These are phyloP conservation scores for Danio tinwini DNA, from an alignment of 2,797 vertebrate genomes.

Conservation along the genomic window DNA sequence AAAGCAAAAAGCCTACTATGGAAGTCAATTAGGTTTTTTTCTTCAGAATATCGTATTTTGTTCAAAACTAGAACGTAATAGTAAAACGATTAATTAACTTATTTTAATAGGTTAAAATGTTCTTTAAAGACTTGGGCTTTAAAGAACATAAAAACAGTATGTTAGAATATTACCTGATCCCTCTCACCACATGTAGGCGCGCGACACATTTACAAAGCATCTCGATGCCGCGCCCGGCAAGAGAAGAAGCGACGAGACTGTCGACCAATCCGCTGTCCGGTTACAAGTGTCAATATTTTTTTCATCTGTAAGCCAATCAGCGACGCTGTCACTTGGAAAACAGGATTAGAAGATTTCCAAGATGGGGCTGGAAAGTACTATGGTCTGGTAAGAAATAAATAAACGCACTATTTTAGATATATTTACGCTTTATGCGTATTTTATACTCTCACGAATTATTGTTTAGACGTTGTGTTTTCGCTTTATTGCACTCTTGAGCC, in stretches of 20 bases:
- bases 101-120: too few relatives aligned
- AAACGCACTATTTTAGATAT: neutral
- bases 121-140: too few relatives aligned
- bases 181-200: neutral
- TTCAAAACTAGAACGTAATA: too few relatives aligned
- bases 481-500: neutral
- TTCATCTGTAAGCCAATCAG: conserved; percentile 70
- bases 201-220: neutral
- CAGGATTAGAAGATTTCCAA: conserved; percentile 79
- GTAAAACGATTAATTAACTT: too few relatives aligned
- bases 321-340: conserved; percentile 55
- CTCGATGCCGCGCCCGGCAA: neutral
- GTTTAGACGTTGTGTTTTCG: neutral
- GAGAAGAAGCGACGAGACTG: neutral
- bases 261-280: conserved; percentile 65
- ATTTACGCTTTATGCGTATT: neutral
- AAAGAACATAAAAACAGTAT: too few relatives aligned
- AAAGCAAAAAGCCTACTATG: too few relatives aligned
- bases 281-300: conserved; percentile 51
- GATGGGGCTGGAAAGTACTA: conserved; percentile 97
- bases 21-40: too few relatives aligned
- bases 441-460: neutral
- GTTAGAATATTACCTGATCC: neutral
- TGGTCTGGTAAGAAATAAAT: conserved; percentile 90
- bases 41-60: too few relatives aligned